These are phyloP conservation scores for Dendropsophus ebraccatus DNA, from an alignment of 2,113 vertebrate species.

Conservation along the genomic window DNA sequence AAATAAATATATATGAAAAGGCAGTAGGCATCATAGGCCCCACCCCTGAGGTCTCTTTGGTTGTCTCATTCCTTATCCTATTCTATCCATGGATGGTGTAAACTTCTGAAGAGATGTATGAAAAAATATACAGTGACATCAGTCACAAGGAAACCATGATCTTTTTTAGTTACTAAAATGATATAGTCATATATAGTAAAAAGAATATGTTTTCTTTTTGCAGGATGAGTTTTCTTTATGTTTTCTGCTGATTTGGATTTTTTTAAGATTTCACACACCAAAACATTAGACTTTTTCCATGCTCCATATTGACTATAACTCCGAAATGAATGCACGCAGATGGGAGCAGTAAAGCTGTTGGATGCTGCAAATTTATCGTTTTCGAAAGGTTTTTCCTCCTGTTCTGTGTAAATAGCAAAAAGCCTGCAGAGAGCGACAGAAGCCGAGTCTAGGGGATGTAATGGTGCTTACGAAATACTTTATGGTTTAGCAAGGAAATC, in stretches of 20 bases:
- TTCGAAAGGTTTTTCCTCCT: slow-evolving; percentile 44
- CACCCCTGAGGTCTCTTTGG: too few relatives aligned
- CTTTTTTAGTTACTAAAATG: neutral
- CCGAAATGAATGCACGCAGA: slow-evolving; percentile 35
- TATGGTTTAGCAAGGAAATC: slow-evolving; percentile 20
- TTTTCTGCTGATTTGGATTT: neutral
- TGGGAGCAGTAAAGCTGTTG: slow-evolving; percentile 50
- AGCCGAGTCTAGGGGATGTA: slow-evolving; percentile 24
- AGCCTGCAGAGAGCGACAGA: slow-evolving; percentile 22
- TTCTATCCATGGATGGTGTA: neutral
- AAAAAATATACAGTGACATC: too few relatives aligned
- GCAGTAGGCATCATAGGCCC: neutral
- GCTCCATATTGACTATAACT: slow-evolving; percentile 39
- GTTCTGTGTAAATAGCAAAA: slow-evolving; percentile 45
- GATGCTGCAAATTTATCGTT: slow-evolving; percentile 44
- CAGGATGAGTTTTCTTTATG: neutral
- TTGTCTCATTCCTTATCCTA: neutral
- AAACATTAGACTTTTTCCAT: slow-evolving; percentile 10
- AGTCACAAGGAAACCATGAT: too few relatives aligned
- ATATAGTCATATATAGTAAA: neutral
- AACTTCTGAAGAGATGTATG: too few relatives aligned
- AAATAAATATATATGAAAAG: neutral
- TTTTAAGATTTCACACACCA: slow-evolving; percentile 2
- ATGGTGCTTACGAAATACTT: slow-evolving; percentile 18
- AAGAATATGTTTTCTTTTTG: neutral